Conservation (phyloP, 1,140 invertebrate species). For the Brachionus calyciflorus region DNA sequence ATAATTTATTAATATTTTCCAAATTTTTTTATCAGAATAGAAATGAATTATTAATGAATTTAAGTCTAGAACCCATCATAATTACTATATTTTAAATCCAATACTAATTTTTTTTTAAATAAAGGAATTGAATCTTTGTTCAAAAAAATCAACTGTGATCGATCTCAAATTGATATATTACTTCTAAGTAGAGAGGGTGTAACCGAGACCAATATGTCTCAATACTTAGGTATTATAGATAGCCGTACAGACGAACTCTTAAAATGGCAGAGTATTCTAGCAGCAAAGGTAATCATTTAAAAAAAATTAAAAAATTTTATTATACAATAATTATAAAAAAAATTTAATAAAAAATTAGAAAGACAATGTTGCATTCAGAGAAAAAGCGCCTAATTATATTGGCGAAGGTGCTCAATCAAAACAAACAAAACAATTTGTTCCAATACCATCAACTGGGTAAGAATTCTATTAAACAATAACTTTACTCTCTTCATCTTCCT, state of each 20-base stretch:
- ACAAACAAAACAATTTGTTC: background rate
- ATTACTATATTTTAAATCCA: background rate
- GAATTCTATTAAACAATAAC: slow-evolving; percentile 8
- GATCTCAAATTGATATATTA: slow-evolving; percentile 58
- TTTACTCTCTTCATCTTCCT: background rate
- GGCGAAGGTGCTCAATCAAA: slow-evolving; percentile 41
- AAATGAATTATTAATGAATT: background rate
- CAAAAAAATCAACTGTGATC: slow-evolving; percentile 59
- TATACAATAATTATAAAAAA: background rate
- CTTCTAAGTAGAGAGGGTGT: slow-evolving; percentile 57
- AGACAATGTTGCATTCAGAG: slow-evolving; percentile 38
- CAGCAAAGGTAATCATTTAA: slow-evolving; percentile 52
- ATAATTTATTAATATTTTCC: too few relatives aligned
- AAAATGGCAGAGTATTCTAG: slow-evolving; percentile 54
- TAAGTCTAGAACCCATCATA: background rate
- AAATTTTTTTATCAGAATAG: too few relatives aligned
- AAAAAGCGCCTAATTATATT: slow-evolving; percentile 42
- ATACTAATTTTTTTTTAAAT: too few relatives aligned
- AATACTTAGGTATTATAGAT: slow-evolving; percentile 61
- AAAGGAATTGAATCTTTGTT: slow-evolving; percentile 58
- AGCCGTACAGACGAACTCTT: slow-evolving; percentile 60
- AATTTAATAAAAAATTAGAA: slow-evolving; percentile 11
- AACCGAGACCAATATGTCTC: slow-evolving; percentile 59
- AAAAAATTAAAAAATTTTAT: background rate
- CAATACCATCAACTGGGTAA: slow-evolving; percentile 39